Percentiles rank a stretch among this genome's conserved stretches.
These are phyloP conservation scores for Pharmacophagus antenor DNA, from an alignment of 2,888 invertebrate genomes.

Conservation along the genomic window DNA sequence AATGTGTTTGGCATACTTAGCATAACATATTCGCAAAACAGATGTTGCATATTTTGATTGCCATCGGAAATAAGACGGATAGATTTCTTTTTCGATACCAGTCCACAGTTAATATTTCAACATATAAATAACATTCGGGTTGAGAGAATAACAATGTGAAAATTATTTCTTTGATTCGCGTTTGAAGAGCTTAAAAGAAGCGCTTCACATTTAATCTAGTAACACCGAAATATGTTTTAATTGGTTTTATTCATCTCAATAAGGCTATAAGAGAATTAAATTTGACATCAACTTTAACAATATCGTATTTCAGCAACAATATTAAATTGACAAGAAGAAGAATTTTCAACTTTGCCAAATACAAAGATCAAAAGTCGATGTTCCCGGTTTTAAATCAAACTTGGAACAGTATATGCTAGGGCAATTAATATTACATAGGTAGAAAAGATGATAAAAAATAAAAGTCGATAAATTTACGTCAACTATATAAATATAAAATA, in stretches of 20 bases:
- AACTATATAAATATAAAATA: too few relatives aligned
- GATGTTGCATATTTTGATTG: conserved; percentile 7
- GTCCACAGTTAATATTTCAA: too few relatives aligned
- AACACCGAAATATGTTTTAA: neutral
- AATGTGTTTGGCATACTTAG: conserved; percentile 9
- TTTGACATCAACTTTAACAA: conserved; percentile 10
- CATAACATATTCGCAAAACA: conserved; percentile 27
- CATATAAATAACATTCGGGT: too few relatives aligned
- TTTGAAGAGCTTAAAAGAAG: neutral
- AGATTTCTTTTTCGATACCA: neutral
- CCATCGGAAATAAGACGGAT: neutral
- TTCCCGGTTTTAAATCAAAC: conserved; percentile 48
- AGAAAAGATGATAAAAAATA: neutral
- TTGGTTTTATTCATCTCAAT: conserved; percentile 12
- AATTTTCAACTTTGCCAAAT: conserved; percentile 30
- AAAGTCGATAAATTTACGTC: neutral
- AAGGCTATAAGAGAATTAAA: conserved; percentile 13
- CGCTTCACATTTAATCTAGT: neutral
- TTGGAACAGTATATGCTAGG: conserved; percentile 34
- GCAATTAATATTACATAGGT: neutral
- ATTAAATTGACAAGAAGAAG: conserved; percentile 31
- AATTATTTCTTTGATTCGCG: too few relatives aligned
- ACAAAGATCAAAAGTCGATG: conserved; percentile 46
- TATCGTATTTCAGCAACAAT: conserved; percentile 32
- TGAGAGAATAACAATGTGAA: too few relatives aligned